Base-by-base conservation (phyloP, 2,888 invertebrate genomes). In the Epinotia demarniana region DNA sequence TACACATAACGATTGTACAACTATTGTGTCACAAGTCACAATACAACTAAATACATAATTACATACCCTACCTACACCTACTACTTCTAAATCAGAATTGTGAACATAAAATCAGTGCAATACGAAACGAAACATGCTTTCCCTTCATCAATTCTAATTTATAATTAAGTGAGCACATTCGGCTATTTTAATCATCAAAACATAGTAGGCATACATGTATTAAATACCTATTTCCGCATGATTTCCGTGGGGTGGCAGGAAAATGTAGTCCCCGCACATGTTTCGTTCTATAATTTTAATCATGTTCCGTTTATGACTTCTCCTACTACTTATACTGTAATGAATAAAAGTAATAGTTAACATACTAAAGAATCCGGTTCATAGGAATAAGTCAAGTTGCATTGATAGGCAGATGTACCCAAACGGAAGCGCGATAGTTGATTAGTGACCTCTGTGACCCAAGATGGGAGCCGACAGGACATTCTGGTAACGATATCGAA, bases 351-450 rank as follows among this genome's bases (percentile, higher is more conserved):
- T 53, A 53, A n/a, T 49, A 16, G 16, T 12, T 49, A 16, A 16
- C 49, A 16, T 67, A 39, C 9, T 39, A 39, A 61, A 19, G 23
- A 60, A 69, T 46, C 69, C 27, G 46, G 23, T 69, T 16, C n/a
- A 11, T 57, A 69, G n/a, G 23, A 60, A 69, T 58, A 57, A n/a
- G 43, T 58, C 23, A 12, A 46, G 43, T 60, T n/a, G 2, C 2
- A 69, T 60, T 60, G 58, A 60, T 71, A 71, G 53, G 19, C 62
- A 70, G 76, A 77, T 73, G 78, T 79, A 79, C 75, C 76, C 53
- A 88, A 89, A 87, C 91, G 92, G 92, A 92, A 92, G 89, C 79
- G 75, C 86, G 91, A 92, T 92, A 92, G 89, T 88, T 88, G 90
- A 90, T 90, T 90, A 85, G 91, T 92, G 92, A 91, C 92, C 93